Evolutionary conservation across 2,797 vertebrate species (phyloP).

Genomic region (Pangasius djambal): DNA sequence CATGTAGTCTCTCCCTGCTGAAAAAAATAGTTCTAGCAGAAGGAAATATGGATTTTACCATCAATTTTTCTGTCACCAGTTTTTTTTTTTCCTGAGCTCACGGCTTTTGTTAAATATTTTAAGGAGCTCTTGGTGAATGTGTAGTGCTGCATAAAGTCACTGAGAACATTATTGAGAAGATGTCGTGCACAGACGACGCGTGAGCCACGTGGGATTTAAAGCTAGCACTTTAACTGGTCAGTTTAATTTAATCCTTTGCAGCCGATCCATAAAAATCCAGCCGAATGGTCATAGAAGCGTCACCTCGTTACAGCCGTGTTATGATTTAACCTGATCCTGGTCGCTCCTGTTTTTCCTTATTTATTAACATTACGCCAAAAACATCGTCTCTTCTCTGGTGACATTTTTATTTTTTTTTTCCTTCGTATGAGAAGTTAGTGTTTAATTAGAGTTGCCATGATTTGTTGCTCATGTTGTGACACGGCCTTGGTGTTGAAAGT

Average conservation of each 20-base stretch:
- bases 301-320: not conserved
- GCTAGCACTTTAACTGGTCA: not conserved
- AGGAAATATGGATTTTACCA: not conserved
- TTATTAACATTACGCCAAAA: slow-evolving; percentile 48
- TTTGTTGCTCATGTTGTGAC: slow-evolving; percentile 4
- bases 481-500: not conserved
- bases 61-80: not conserved
- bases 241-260: not conserved
- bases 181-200: not conserved
- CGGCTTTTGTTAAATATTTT: not conserved
- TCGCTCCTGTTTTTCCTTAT: slow-evolving; percentile 12
- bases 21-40: not conserved
- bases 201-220: not conserved
- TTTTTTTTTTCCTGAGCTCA: not conserved
- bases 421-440: not conserved
- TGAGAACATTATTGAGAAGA: not conserved
- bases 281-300: not conserved
- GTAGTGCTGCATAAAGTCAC: not conserved
- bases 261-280: not conserved
- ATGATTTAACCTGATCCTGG: not conserved
- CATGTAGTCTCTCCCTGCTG: not conserved
- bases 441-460: slow-evolving; percentile 1
- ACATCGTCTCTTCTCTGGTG: not conserved
- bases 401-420: not conserved
- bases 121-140: not conserved